Evolutionary conservation across 2,113 vertebrate genomes (phyloP), one percentile per base, ranked within the genome.

Genomic region (Austrofundulus limnaeus): DNA sequence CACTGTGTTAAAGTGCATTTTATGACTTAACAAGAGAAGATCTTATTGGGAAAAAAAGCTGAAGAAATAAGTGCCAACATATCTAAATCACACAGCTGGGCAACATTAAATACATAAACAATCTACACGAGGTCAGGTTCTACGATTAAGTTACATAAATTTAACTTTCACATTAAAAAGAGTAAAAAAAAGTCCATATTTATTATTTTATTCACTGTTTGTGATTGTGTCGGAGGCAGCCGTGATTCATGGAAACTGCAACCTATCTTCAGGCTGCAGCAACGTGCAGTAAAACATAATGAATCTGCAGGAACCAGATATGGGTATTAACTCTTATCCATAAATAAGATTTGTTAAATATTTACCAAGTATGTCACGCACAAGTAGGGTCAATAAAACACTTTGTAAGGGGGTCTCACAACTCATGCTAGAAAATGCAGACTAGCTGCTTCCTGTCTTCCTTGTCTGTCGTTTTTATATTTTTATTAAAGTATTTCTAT

Each of bases 301-400:
- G 47, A 64, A 70, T 75, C 66, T 74, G 72, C 66, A 77, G 20
- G 61, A 56, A 70, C 23, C 34, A 82, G 83, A 82, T 80, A 75
- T 24, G 11, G 46, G 69, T 50, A 57, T 61, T 54, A 59, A 62
- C 38, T 54, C 31, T 16, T 12, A 49, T 56, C 42, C 37, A 62
- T 65, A 64, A 82, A 78, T 28, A 70, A 28, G 48, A 20, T 59
- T 73, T 66, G 65, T 68, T 80, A 68, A 67, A 81, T 77, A 63
- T 61, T 62, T 66, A 70, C 41, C 12, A 52, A 66, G 55, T 63
- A 50, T 45, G 43, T 51, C 68, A 63, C 50, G 64, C 56, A 45
- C 41, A 31, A 75, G 56, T 31, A 46, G 46, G 37, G 21, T 48
- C 24, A 72, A 70, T 47, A 50, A 66, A 62, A 66, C 39, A 28